Evolutionary conservation across 2,113 vertebrate species (phyloP).

Genomic region (Mobula birostris): DNA sequence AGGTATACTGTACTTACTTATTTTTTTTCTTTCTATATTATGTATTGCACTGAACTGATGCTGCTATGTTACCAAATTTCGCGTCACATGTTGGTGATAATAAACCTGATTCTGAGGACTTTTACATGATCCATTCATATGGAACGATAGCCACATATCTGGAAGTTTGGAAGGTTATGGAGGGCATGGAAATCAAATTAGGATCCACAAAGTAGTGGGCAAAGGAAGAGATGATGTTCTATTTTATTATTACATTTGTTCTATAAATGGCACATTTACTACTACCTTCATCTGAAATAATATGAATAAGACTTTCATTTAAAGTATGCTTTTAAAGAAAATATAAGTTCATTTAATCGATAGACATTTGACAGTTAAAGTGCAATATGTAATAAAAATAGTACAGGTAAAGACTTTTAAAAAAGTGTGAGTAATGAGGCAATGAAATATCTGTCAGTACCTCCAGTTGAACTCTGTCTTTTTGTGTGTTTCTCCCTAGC

Average conservation of each 20-base stretch:
- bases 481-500: too few species aligned
- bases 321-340: not conserved
- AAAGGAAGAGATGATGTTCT: not conserved
- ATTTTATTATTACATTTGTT: not conserved
- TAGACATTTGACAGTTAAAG: not conserved
- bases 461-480: too few species aligned
- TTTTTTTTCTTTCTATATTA: too few species aligned
- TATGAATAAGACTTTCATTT: not conserved
- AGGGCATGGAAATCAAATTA: not conserved
- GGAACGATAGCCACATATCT: not conserved
- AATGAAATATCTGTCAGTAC: too few species aligned
- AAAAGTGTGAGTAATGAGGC: too few species aligned
- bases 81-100: too few species aligned
- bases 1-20: too few species aligned
- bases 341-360: slow-evolving; percentile 1
- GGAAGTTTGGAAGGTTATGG: not conserved
- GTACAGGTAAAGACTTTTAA: too few species aligned
- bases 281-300: not conserved
- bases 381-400: not conserved
- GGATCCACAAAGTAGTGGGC: not conserved
- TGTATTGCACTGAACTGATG: too few species aligned
- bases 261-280: not conserved
- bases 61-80: too few species aligned
- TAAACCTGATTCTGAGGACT: not conserved
- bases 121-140: not conserved